Evolutionary conservation across 2,888 invertebrate genomes (phyloP).

Genomic region (Troglohyphantes excavatus): DNA sequence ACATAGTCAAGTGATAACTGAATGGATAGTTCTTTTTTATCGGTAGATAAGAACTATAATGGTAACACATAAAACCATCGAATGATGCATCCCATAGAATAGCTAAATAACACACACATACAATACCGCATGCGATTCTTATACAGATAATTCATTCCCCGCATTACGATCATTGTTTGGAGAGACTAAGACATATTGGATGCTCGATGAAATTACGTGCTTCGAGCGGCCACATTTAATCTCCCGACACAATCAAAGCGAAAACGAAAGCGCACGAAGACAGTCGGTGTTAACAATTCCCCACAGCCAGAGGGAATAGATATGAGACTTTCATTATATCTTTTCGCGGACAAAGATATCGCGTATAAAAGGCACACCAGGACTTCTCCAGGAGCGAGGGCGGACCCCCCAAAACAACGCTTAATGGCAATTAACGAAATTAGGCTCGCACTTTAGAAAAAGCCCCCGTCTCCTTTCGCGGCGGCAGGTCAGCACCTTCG

Average conservation of each 20-base stretch:
- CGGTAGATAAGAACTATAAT: no score
- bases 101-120: no score
- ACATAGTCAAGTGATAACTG: no score
- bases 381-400: conserved; percentile 4
- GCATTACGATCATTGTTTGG: neutral
- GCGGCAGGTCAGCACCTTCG: conserved; percentile 73
- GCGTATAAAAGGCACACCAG: neutral
- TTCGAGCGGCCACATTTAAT: neutral
- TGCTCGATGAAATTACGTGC: neutral
- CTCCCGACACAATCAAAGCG: neutral
- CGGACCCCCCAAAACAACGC: conserved; percentile 49
- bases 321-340: conserved; percentile 16
- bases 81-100: no score
- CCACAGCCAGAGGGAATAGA: neutral
- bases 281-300: neutral
- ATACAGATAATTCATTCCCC: neutral
- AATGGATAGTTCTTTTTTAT: no score
- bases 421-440: conserved; percentile 77
- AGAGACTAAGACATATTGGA: neutral
- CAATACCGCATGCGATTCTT: no score
- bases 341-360: conserved; percentile 13
- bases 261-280: neutral
- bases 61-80: no score
- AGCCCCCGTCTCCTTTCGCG: neutral
- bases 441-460: conserved; percentile 61